These are phyloP conservation scores for Perca flavescens DNA, from an alignment of 2,113 vertebrate genomes.

Conservation along the genomic window DNA sequence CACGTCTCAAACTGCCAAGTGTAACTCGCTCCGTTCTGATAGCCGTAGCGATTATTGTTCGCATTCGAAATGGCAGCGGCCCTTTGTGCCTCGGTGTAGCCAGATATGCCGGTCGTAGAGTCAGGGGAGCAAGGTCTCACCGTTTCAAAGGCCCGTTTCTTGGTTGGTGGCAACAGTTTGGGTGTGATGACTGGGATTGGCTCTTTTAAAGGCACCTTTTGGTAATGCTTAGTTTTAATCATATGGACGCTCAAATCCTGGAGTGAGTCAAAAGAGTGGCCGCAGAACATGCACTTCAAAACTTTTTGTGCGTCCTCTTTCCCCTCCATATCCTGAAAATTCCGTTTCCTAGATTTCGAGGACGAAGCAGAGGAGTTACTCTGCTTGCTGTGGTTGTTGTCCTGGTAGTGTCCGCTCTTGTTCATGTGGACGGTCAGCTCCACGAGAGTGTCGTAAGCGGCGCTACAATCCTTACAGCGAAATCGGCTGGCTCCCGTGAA, in stretches of 20 bases:
- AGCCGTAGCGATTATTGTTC: slow-evolving; percentile 94
- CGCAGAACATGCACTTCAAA: slow-evolving; percentile 98
- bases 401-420: slow-evolving; percentile 97
- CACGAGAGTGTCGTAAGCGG: slow-evolving; percentile 96
- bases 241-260: slow-evolving; percentile 99
- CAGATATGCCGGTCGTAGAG: slow-evolving; percentile 91
- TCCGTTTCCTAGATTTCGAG: slow-evolving; percentile 94
- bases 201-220: slow-evolving; percentile 99
- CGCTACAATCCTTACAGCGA: slow-evolving; percentile 96
- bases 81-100: slow-evolving; percentile 89
- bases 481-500: slow-evolving; percentile 98
- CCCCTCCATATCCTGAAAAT: slow-evolving; percentile 94
- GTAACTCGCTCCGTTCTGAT: slow-evolving; percentile 98
- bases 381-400: slow-evolving; percentile 95
- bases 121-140: slow-evolving; percentile 95
- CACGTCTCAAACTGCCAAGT: slow-evolving; percentile 99
- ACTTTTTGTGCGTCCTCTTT: slow-evolving; percentile 98
- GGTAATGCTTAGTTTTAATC: slow-evolving; percentile 99
- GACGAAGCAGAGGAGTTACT: slow-evolving; percentile 90
- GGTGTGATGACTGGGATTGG: slow-evolving; percentile 94
- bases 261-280: slow-evolving; percentile 97
- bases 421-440: slow-evolving; percentile 98
- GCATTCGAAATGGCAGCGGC: slow-evolving; percentile 81
- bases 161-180: slow-evolving; percentile 93
- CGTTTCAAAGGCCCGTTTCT: slow-evolving; percentile 94